phyloP scores from a whole-genome alignment of 2,888 invertebrate species.

The Ichneumoninae sp. region DNA sequence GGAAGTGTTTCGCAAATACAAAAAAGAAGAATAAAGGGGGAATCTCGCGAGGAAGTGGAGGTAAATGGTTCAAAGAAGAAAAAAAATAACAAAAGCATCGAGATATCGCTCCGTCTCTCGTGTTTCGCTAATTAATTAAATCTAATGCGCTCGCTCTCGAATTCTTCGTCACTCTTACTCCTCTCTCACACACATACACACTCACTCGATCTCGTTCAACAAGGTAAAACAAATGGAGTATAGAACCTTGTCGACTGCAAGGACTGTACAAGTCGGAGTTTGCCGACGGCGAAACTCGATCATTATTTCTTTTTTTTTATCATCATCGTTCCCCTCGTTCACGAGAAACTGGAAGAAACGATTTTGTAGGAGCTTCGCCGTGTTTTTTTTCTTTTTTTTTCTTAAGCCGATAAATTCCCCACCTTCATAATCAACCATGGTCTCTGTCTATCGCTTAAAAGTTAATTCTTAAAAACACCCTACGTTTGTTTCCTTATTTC shows the following conservation, averaged over 20 bases:
- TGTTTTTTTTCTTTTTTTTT: slow-evolving; percentile 32
- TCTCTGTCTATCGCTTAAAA: slow-evolving; percentile 57
- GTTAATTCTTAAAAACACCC: slow-evolving; percentile 79
- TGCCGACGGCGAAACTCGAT: slow-evolving; percentile 75
- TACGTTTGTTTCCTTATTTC: slow-evolving; percentile 73
- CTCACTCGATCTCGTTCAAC: slow-evolving; percentile 47
- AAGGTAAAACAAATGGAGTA: slow-evolving; percentile 81
- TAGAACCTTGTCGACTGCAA: slow-evolving; percentile 78
- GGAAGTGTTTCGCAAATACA: slow-evolving; percentile 49
- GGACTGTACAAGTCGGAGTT: slow-evolving; percentile 82
- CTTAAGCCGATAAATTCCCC: slow-evolving; percentile 79
- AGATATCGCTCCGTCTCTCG: slow-evolving; percentile 62
- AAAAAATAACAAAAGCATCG: slow-evolving; percentile 59
- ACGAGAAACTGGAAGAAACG: slow-evolving; percentile 47
- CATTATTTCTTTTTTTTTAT: slow-evolving; percentile 57
- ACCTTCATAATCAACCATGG: slow-evolving; percentile 68
- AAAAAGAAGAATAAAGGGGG: slow-evolving; percentile 34
- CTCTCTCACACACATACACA: slow-evolving; percentile 27
- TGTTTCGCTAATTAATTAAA: slow-evolving; percentile 64
- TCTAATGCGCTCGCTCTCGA: slow-evolving; percentile 56
- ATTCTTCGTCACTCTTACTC: slow-evolving; percentile 37
- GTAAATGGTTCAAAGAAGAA: slow-evolving; percentile 59
- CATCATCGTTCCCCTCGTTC: slow-evolving; percentile 56
- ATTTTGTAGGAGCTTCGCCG: slow-evolving; percentile 57
- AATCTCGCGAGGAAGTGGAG: slow-evolving; percentile 53